Evolutionary conservation across 2,888 invertebrate species (phyloP), one percentile per base, ranked within the genome.

Genomic region (Spilosoma lubricipeda): DNA sequence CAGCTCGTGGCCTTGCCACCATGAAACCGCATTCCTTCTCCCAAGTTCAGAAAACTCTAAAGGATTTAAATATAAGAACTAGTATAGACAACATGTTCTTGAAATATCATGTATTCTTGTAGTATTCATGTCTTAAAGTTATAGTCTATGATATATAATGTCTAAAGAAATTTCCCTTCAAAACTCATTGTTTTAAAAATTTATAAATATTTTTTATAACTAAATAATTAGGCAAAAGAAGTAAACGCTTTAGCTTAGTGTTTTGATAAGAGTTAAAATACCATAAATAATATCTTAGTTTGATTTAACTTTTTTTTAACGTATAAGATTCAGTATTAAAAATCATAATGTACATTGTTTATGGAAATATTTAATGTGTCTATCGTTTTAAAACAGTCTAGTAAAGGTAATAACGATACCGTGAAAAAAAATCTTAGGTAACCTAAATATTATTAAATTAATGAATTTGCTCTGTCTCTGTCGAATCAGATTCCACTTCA

Each of bases 1-100:
- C 91, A 91, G 90, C 88, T 90, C 91, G 86, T 89, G 91, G 89
- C 91, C 93, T 93, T 91, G 92, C 90, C 83, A 81, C 86, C 88
- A 88, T 90, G 82, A 87, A 91, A 90, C 93, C 86, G 89, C 94
- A 95, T 95, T 95, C 95, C 95, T 84, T 76, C 77, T 82, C 80
- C 59, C 84, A 90, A 88, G 92, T 92, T 91, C 90, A 93, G 90
- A 93, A 91, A 90, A 92, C 92, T 90, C 63, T 90, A 84, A 76
- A 82, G 88, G 88, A 91, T 91, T 92, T 93, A 92, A 91, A 90
- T 88, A 85, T 83, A 83, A 91, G 89, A 88, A 27, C 30, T 63
- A 27, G 18, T 30, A 63, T 30, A 30, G 18, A 63, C 18, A 18
- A 63, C 15, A 63, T 63, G 15, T 7, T 27, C 11, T 59, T 59